Evolutionary conservation across 2,888 invertebrate species (phyloP).

Genomic region (Netelia melanura): DNA sequence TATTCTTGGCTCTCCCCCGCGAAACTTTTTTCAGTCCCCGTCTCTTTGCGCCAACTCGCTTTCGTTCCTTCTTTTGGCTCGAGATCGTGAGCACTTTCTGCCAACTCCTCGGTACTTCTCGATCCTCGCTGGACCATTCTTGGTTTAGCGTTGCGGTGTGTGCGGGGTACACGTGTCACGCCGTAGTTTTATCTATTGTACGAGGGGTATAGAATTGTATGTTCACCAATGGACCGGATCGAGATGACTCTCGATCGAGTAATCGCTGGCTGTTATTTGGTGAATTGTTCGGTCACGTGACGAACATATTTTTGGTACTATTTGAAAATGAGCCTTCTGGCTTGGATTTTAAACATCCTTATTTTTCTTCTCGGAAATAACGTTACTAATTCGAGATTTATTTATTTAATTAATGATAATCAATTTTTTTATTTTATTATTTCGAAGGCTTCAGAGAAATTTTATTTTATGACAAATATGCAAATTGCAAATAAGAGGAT

Average conservation of each 20-base stretch:
- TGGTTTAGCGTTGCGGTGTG: conserved; percentile 8
- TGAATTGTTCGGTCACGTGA: neutral
- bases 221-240: conserved; percentile 9
- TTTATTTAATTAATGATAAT: no score
- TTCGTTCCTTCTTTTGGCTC: conserved; percentile 25
- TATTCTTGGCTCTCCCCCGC: conserved; percentile 10
- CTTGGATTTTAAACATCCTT: no score
- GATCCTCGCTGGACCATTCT: no score
- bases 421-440: no score
- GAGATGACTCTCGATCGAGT: no score
- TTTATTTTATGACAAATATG: no score
- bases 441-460: no score
- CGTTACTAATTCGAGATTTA: no score
- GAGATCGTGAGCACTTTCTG: conserved; percentile 28
- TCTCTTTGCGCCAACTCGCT: conserved; percentile 25
- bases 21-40: neutral
- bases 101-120: neutral
- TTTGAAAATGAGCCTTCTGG: neutral
- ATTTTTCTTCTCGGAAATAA: no score
- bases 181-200: conserved; percentile 8
- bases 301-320: neutral
- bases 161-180: conserved; percentile 41
- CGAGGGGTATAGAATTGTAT: neutral
- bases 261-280: no score
- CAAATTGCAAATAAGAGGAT: no score